phyloP scores from a whole-genome alignment of 2,113 vertebrate genomes.

The Macquaria ambigua region DNA sequence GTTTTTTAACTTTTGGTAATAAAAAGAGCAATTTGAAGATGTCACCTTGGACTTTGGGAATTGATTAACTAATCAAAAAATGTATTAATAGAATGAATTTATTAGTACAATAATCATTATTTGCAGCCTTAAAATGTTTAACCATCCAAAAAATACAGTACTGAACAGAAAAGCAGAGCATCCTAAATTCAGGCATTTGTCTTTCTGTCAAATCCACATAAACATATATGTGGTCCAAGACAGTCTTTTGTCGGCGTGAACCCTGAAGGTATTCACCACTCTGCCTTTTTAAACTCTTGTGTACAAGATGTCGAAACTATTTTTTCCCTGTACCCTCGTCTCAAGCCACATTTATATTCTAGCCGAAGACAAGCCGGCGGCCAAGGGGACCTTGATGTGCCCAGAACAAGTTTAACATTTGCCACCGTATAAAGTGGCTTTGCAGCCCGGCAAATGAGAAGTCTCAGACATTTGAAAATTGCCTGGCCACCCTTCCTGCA shows the following conservation, averaged over 20 bases:
- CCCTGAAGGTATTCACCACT: background rate
- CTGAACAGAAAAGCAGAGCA: background rate
- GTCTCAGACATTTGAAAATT: constrained; percentile 76
- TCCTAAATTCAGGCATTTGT: background rate
- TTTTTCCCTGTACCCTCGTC: constrained; percentile 20
- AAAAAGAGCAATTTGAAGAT: background rate
- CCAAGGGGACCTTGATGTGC: constrained; percentile 77
- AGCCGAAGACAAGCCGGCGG: constrained; percentile 43
- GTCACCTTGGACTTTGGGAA: background rate
- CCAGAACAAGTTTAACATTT: constrained; percentile 79
- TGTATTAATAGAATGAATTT: background rate
- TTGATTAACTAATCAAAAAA: background rate
- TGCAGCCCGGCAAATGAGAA: constrained; percentile 72
- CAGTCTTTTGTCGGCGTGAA: background rate
- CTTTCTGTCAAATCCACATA: background rate
- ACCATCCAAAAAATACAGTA: background rate
- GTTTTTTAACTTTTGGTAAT: background rate
- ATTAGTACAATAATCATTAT: background rate
- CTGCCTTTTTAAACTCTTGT: constrained; percentile 36
- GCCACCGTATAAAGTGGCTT: constrained; percentile 70
- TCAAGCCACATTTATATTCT: constrained; percentile 71
- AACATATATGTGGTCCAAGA: background rate
- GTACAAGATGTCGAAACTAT: constrained; percentile 35
- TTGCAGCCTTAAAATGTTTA: background rate
- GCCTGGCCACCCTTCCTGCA: constrained; percentile 60